Conservation (phyloP, 2,113 vertebrate genomes). For the Herpetotheres cachinnans region DNA sequence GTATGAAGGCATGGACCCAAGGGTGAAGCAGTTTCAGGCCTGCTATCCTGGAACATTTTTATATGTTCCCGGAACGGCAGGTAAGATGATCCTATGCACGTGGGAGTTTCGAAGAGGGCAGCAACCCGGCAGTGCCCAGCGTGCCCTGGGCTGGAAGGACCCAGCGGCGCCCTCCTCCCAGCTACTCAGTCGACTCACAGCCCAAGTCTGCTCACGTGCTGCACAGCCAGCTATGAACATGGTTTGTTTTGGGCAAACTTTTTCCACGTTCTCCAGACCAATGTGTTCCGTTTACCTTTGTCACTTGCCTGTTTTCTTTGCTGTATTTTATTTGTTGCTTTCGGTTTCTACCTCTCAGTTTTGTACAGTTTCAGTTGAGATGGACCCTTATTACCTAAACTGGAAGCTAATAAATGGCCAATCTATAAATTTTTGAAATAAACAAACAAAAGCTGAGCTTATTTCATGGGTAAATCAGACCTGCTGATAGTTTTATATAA, state of each 20-base stretch:
- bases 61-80: background rate
- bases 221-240: background rate
- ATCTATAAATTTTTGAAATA: background rate
- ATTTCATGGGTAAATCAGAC: background rate
- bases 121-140: background rate
- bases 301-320: background rate
- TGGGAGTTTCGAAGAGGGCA: background rate
- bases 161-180: rapidly evolving
- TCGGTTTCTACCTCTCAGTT: background rate
- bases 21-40: background rate
- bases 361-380: background rate
- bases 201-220: background rate
- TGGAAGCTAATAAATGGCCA: background rate
- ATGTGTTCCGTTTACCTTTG: background rate
- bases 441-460: background rate
- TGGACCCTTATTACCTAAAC: background rate
- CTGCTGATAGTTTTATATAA: background rate
- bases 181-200: background rate
- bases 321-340: background rate
- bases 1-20: background rate
- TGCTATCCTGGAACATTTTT: background rate
- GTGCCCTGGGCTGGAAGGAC: background rate
- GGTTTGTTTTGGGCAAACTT: background rate
- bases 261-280: background rate
- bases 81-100: background rate